Evolutionary conservation across 2,888 invertebrate species (phyloP), one percentile per base, ranked within the genome.

Genomic region (Tillus elongatus): DNA sequence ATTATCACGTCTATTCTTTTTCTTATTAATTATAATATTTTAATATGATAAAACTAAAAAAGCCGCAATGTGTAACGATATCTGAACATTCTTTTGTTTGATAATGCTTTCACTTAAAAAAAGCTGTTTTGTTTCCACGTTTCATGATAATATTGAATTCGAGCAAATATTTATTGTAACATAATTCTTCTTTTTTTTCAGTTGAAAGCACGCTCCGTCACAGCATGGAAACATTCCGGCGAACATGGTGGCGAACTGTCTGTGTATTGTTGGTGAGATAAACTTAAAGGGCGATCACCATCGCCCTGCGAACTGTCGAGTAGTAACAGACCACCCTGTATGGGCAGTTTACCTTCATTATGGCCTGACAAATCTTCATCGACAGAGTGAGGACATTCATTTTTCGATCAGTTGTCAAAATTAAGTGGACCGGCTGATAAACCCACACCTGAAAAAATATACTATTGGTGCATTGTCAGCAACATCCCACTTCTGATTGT

Each of bases 261-360:
- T 54, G 82, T 84, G 43, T 83, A 79, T 69, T 83, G 83, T 68
- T 84, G 84, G 83, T 84, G 82, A 83, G 62, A 63, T 52, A 57
- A 57, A 59, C 56, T 59, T 38, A 50, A 48, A 48, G 64, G 63
- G 60, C 60, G 61, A 42, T 51, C 58, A 13, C 42, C 45, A 36
- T 55, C 58, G 58, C 58, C 60, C 58, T 46, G 50, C 33, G 24
- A 19, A n/a, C n/a, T n/a, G n/a, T n/a, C 30, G 39, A 45, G 29
- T 33, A 43, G 38, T 46, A 45, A 35, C 43, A 44, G 42, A 36
- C 49, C 14, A 38, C 51, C 15, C 37, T 41, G 39, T 33, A 39
- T 46, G 45, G 50, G 47, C 44, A 54, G 53, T 42, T 41, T 54
- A 44, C 53, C 53, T 40, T 45, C 52, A 13, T 36, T 52, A 36